phyloP scores from a whole-genome alignment of 2,797 vertebrate genomes.

The Hybognathus amarus region DNA sequence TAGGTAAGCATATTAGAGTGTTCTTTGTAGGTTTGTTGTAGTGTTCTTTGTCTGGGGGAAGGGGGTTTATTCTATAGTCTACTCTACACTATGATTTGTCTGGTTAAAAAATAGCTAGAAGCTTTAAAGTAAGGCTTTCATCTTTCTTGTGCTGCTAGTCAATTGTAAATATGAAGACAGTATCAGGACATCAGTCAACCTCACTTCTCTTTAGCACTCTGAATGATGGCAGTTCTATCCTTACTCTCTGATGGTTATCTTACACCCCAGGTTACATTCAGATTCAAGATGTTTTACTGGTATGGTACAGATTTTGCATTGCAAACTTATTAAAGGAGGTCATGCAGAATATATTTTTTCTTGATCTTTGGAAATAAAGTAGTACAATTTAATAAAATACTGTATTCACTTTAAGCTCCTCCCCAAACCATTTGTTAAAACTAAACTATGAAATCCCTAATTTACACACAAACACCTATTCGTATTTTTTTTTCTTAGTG shows the following conservation, averaged over 20 bases:
- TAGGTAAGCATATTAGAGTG: no score
- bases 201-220: slow-evolving; percentile 12
- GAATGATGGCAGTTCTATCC: background rate
- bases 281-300: background rate
- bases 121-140: slow-evolving; percentile 38
- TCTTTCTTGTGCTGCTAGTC: slow-evolving; percentile 15
- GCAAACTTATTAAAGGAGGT: background rate
- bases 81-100: slow-evolving; percentile 44
- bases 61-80: slow-evolving; percentile 9
- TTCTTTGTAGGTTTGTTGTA: slow-evolving; percentile 6
- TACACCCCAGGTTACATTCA: background rate
- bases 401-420: background rate
- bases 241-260: background rate
- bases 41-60: slow-evolving; percentile 1
- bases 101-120: slow-evolving; percentile 56
- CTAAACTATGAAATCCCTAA: background rate
- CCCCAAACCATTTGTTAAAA: background rate
- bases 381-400: background rate
- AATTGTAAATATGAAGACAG: slow-evolving; percentile 30
- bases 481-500: background rate
- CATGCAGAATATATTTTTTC: background rate
- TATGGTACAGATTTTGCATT: background rate
- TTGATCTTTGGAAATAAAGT: background rate
- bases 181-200: slow-evolving; percentile 14
- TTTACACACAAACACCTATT: background rate